Evolutionary conservation across 2,113 vertebrate genomes (phyloP).

Genomic region (Pampusana beccarii): DNA sequence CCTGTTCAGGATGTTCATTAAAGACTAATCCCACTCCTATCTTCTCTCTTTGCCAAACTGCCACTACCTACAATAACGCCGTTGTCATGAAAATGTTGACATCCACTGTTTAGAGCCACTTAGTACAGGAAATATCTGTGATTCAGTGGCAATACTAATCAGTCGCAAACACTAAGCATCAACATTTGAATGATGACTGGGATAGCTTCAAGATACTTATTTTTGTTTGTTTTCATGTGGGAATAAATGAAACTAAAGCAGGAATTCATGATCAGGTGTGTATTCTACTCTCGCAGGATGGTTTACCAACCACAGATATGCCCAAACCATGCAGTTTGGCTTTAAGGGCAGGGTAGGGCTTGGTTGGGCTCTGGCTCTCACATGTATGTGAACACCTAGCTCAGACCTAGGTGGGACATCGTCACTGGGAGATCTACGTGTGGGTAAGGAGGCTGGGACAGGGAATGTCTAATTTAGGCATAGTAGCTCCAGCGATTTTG

Average conservation of each 20-base stretch:
- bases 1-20: constrained; percentile 37
- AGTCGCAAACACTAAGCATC: constrained; percentile 43
- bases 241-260: constrained; percentile 36
- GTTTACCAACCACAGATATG: not conserved
- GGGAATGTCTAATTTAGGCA: not conserved
- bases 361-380: not conserved
- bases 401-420: not conserved
- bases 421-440: not conserved
- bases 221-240: constrained; percentile 21
- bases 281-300: not conserved
- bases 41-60: constrained; percentile 17
- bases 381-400: not conserved
- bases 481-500: not conserved
- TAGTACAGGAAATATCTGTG: constrained; percentile 53
- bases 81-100: constrained; percentile 61
- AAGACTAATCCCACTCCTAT: constrained; percentile 21
- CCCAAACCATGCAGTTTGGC: not conserved
- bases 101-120: constrained; percentile 50
- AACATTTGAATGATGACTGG: not conserved
- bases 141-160: constrained; percentile 56
- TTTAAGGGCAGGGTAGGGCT: not conserved
- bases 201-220: constrained; percentile 31
- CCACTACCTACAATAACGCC: not conserved
- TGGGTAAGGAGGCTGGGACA: not conserved
- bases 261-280: not conserved